Evolutionary conservation across 2,113 vertebrate species (phyloP).

Genomic region (Aplodontia rufa): DNA sequence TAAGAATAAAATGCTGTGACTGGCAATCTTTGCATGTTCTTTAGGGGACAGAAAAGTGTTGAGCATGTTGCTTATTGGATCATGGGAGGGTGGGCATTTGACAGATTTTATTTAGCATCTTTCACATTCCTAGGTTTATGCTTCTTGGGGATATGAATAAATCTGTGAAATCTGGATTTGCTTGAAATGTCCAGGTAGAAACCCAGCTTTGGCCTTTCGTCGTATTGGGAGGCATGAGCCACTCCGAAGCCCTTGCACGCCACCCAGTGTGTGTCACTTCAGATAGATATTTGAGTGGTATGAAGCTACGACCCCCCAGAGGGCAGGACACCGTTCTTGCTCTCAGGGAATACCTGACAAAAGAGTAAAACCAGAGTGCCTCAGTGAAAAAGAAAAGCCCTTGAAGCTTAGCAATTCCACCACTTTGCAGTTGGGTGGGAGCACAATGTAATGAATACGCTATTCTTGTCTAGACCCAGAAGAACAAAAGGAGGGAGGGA

Average conservation of each 20-base stretch:
- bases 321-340: not conserved
- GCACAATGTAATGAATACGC: not conserved
- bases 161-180: not conserved
- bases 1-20: not conserved
- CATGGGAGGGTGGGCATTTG: not conserved
- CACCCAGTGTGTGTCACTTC: not conserved
- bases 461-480: not conserved
- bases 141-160: not conserved
- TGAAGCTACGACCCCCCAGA: not conserved
- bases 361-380: not conserved
- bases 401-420: not conserved
- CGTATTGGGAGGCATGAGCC: not conserved
- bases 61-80: fast-evolving
- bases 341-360: not conserved
- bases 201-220: not conserved
- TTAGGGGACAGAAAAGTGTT: not conserved
- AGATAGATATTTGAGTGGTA: not conserved
- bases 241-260: not conserved
- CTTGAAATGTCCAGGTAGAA: not conserved
- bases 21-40: not conserved
- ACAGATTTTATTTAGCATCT: not conserved
- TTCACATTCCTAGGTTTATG: not conserved
- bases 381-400: not conserved
- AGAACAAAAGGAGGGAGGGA: not conserved
- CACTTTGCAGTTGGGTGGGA: not conserved